Evolutionary conservation across 2,797 vertebrate species (phyloP), one percentile per base, ranked within the genome.

Genomic region (Melanogrammus aeglefinus): DNA sequence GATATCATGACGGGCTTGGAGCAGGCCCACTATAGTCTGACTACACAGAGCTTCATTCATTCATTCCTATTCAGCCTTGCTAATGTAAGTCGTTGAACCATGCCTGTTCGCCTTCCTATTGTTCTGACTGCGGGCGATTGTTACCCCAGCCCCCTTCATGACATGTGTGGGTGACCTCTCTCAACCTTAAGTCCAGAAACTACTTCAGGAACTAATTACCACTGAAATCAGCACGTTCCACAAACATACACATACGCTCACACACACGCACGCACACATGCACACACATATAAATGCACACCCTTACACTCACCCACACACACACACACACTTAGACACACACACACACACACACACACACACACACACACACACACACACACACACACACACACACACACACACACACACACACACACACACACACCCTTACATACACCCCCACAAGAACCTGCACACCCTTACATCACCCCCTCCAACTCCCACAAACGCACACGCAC

Each of bases 381-480:
- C 51, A 63, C 51, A 24, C 51, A 63, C 51, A n/a, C 51, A 63
- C 51, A 35, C 31, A 63, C 75, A 69, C 35, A 66, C 74, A 44
- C 77, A 76, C 83, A 51, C 88, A 88, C 85, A 88, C 78, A 80
- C 47, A 74, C 18, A 21, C 18, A 18, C 74, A 73, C 76, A 83
- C 81, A 86, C 89, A 79, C 86, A 82, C 21, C 47, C 16, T 3
- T 21, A n/a, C 51, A n/a, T 21, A 63, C 51, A 24, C 21, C 24
- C 21, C 24, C 51, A 24, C 51, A n/a, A n/a, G n/a, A n/a, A n/a
- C n/a, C n/a, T n/a, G n/a, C n/a, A 6, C 51, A 63, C 51, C n/a
- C 21, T 8, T 21, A 63, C 51, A 63, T 21, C n/a, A n/a, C n/a
- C n/a, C n/a, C n/a, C n/a, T n/a, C n/a, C n/a, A n/a, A n/a, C n/a